Base-by-base conservation (phyloP, 2,113 vertebrate genomes). In the Catharus fuscescens region DNA sequence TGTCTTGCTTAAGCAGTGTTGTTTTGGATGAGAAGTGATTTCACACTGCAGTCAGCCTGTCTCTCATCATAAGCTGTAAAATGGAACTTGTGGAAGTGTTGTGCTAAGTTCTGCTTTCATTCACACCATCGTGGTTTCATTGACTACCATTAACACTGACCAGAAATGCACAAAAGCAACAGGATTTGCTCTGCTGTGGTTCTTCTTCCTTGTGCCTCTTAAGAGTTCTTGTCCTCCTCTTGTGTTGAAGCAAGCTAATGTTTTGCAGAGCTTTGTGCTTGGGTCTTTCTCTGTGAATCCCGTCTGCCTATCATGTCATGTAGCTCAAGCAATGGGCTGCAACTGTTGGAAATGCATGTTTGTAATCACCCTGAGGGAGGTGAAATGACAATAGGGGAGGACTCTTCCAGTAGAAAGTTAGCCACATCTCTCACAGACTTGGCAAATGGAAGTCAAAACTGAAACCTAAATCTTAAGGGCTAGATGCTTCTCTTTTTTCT, bases 401-500 rank as follows among this genome's bases (percentile, higher is more conserved):
- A 40, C 23, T 34, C 45, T 28, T 71, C 34, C 17, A 24, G 12
- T 12, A 66, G 28, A 38, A 89, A 50, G n/a, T 54, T 64, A 6
- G 34, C 32, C 36, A 5, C 3, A 0, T 67, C 40, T 81, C 42
- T 82, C 1, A 0, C 42, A 66, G 64, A 36, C 18, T 61, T 54
- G 74, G 50, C 50, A 66, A 62, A 40, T 42, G 31, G 20, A 66
- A 86, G 26, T 73, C 79, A 70, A 70, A 92, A 77, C 54, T 83
- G 54, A 93, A 87, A 73, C 17, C 17, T 62, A 18, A 62, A 29
- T 77, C 34, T 82, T 56, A 34, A 1, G 3, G 24, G 42, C 57
- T 82, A 42, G 50, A 29, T 66, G 32, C n/a, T 77, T 69, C 71
- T 88, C 28, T 73, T 2, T 73, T 65, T 83, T 70, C 54, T 77